These are phyloP conservation scores for Tragelaphus scriptus DNA, from an alignment of 2,113 vertebrate species.

Conservation along the genomic window DNA sequence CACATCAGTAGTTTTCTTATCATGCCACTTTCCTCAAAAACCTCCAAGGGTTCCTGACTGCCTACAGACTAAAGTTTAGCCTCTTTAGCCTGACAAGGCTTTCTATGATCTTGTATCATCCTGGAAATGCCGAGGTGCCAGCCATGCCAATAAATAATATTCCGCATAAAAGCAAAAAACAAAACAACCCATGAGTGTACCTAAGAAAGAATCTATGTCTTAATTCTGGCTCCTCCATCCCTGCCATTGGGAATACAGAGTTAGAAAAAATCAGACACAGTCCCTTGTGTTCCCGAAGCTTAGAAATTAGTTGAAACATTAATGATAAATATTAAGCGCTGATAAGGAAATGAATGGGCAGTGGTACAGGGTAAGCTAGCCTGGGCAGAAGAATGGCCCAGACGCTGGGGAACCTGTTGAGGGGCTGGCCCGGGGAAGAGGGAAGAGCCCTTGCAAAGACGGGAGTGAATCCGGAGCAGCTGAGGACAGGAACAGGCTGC, in stretches of 20 bases:
- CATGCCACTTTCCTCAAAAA: background rate
- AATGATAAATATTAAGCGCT: background rate
- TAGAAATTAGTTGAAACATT: background rate
- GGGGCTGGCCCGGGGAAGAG: background rate
- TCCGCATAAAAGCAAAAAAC: background rate
- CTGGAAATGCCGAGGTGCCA: background rate
- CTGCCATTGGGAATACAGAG: background rate
- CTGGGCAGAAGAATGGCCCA: background rate
- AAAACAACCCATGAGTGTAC: background rate
- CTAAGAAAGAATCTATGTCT: background rate
- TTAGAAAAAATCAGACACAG: background rate
- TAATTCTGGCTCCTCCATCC: background rate
- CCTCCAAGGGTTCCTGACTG: background rate
- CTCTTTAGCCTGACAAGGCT: background rate
- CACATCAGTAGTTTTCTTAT: background rate
- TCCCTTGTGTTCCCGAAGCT: background rate
- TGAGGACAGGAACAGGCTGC: background rate
- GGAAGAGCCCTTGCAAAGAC: background rate
- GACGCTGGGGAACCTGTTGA: background rate
- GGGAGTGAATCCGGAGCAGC: background rate
- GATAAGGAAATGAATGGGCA: background rate
- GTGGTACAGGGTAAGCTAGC: background rate
- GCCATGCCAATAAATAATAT: background rate
- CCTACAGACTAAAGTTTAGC: background rate
- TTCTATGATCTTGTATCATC: background rate